Evolutionary conservation across 2,888 invertebrate species (phyloP).

Genomic region (Pemphredon lugubris): DNA sequence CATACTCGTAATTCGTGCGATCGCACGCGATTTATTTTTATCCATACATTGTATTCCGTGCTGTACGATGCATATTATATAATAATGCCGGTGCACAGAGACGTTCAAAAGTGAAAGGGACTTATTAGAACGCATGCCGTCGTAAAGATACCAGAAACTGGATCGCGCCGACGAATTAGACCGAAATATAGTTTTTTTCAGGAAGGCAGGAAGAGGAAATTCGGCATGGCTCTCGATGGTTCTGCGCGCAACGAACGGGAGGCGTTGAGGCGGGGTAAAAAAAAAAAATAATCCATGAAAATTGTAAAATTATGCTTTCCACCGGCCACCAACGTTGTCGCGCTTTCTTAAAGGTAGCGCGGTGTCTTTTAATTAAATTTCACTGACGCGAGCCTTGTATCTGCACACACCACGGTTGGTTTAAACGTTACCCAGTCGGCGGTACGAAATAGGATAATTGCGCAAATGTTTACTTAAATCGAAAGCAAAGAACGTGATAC

Average conservation of each 20-base stretch:
- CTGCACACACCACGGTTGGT: too few relatives aligned
- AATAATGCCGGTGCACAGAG: constrained; percentile 17
- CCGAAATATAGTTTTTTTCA: constrained; percentile 14
- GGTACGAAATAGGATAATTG: too few relatives aligned
- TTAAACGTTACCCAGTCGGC: too few relatives aligned
- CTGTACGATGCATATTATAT: constrained; percentile 43
- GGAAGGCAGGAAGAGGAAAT: constrained; percentile 66
- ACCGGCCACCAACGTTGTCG: background rate
- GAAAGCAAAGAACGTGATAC: background rate
- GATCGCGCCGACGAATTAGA: constrained; percentile 35
- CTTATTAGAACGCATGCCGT: constrained; percentile 33
- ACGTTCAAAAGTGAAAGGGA: constrained; percentile 45
- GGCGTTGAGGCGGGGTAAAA: constrained; percentile 1
- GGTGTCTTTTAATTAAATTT: too few relatives aligned
- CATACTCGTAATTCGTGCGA: too few relatives aligned
- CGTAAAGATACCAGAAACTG: constrained; percentile 32
- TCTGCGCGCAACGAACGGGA: constrained; percentile 62
- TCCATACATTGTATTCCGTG: constrained; percentile 33
- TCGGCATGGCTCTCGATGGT: constrained; percentile 68
- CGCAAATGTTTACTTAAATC: too few relatives aligned
- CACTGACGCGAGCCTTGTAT: too few relatives aligned
- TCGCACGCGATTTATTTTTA: too few relatives aligned
- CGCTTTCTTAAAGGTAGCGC: background rate
- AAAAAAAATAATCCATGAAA: too few relatives aligned
- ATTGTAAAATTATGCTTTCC: background rate